A percentile compares a stretch with the other conserved stretches of the same genome.
Evolutionary conservation across 2,797 vertebrate genomes (phyloP).

Genomic region (Periophthalmus magnuspinnatus): DNA sequence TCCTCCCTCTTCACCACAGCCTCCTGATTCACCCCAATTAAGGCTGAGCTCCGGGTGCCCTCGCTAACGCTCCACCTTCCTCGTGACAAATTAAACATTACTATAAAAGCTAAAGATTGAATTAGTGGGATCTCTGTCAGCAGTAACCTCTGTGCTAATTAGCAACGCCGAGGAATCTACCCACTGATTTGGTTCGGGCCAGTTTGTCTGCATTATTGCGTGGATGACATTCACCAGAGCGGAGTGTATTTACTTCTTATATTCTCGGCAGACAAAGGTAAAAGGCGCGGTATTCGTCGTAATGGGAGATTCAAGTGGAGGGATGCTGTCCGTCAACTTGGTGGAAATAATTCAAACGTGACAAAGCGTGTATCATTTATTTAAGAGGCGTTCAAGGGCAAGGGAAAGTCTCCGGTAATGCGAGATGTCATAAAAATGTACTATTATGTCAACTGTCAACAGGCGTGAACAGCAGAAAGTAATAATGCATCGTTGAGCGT

Average conservation of each 20-base stretch:
- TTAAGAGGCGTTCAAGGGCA: conserved; percentile 6
- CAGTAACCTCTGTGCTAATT: conserved; percentile 74
- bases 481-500: background rate
- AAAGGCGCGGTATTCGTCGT: conserved; percentile 9
- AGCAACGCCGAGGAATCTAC: conserved; percentile 70
- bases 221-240: conserved; percentile 68
- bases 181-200: conserved; percentile 72
- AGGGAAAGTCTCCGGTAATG: background rate
- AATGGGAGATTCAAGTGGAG: conserved; percentile 11
- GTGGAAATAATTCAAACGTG: conserved; percentile 1
- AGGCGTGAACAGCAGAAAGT: background rate
- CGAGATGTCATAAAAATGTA: background rate
- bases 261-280: conserved; percentile 32
- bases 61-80: conserved; percentile 71
- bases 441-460: background rate
- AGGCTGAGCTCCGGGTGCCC: conserved; percentile 69
- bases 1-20: conserved; percentile 37
- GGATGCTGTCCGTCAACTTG: conserved; percentile 12
- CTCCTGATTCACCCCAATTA: conserved; percentile 70
- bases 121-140: conserved; percentile 69
- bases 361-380: background rate
- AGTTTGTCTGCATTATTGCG: conserved; percentile 79
- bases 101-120: conserved; percentile 68
- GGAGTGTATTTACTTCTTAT: conserved; percentile 40
- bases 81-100: conserved; percentile 76